These are phyloP conservation scores for Emydoidea blandingii DNA, from an alignment of 2,797 vertebrate species.

Conservation along the genomic window DNA sequence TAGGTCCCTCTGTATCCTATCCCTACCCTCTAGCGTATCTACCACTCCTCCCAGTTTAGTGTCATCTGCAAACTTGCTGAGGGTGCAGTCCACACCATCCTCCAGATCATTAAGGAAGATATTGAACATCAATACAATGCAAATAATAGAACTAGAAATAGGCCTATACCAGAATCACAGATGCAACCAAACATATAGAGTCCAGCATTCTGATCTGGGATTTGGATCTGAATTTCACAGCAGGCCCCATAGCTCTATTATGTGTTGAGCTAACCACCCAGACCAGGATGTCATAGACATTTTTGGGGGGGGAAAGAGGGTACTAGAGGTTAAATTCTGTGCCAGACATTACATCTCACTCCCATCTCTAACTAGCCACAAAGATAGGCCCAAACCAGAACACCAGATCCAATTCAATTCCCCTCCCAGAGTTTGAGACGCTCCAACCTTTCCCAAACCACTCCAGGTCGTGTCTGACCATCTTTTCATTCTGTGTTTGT, in stretches of 20 bases:
- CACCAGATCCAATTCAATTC: not conserved
- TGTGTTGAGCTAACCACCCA: fast-evolving
- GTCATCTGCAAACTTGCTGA: too few relatives aligned
- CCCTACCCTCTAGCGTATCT: too few relatives aligned
- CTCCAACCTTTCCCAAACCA: too few relatives aligned
- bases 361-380: not conserved
- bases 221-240: not conserved
- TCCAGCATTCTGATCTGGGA: not conserved
- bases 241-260: too few relatives aligned
- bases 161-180: not conserved
- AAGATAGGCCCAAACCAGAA: not conserved
- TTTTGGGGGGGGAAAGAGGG: fast-evolving
- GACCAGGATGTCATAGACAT: not conserved
- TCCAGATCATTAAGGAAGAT: too few relatives aligned
- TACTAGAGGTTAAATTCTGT: not conserved
- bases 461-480: not conserved
- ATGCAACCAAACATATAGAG: not conserved
- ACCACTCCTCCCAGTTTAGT: too few relatives aligned
- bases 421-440: not conserved
- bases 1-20: too few relatives aligned
- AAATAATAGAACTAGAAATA: not conserved
- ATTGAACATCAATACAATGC: not conserved
- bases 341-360: not conserved
- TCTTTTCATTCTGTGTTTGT: not conserved
- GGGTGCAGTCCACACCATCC: too few relatives aligned